Evolutionary conservation across 2,888 invertebrate genomes (phyloP).

Genomic region (Drosophila meridiana): DNA sequence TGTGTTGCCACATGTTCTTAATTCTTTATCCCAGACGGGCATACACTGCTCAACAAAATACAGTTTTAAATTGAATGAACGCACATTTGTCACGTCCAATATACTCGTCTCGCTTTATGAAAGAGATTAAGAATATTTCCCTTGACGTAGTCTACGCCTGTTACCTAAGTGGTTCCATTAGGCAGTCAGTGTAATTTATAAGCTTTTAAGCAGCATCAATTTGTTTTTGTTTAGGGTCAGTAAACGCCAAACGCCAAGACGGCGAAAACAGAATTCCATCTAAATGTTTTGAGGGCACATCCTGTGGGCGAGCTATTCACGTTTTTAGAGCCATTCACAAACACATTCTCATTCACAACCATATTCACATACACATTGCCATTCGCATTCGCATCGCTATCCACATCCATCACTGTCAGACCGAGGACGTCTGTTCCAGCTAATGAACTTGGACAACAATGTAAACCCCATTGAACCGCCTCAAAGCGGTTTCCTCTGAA

Average conservation of each 20-base stretch:
- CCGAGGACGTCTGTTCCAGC: constrained; percentile 24
- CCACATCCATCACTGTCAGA: constrained; percentile 55
- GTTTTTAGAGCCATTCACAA: neutral
- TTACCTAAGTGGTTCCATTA: constrained; percentile 22
- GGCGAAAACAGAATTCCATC: constrained; percentile 5
- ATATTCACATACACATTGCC: constrained; percentile 2
- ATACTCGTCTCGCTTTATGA: neutral
- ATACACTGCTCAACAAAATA: neutral
- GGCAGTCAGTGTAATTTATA: constrained; percentile 24
- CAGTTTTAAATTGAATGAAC: neutral
- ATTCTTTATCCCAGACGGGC: neutral
- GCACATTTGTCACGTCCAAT: neutral
- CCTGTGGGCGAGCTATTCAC: constrained; percentile 23
- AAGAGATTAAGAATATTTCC: neutral
- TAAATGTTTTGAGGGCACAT: constrained; percentile 24
- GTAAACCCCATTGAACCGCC: constrained; percentile 35
- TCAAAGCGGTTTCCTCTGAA: constrained; percentile 17
- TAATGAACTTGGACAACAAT: constrained; percentile 48
- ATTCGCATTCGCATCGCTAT: constrained; percentile 21
- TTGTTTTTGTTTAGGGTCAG: constrained; percentile 27
- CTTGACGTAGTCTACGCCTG: neutral
- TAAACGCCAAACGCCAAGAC: constrained; percentile 19
- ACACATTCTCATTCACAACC: constrained; percentile 22
- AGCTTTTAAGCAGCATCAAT: constrained; percentile 36
- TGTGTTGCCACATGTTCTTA: no score